Conservation (phyloP, 2,113 vertebrate genomes). For the Speoplatyrhinus poulsoni region DNA sequence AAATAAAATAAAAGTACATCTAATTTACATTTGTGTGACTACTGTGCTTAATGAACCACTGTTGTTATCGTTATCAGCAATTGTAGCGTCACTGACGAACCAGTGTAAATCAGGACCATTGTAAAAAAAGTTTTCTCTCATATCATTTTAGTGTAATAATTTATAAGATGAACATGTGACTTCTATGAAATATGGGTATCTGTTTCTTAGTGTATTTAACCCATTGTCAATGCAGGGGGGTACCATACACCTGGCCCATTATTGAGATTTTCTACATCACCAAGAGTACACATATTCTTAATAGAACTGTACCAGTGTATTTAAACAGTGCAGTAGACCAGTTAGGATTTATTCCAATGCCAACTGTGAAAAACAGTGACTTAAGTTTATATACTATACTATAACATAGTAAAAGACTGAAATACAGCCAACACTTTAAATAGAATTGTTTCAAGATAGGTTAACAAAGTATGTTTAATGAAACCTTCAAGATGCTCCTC, state of each 20-base stretch:
- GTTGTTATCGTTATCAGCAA: constrained; percentile 19
- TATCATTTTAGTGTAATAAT: constrained; percentile 19
- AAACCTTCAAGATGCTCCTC: constrained; percentile 14
- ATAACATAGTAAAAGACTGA: constrained; percentile 20
- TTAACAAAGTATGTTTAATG: background rate
- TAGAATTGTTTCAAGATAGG: constrained; percentile 13
- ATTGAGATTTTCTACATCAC: background rate
- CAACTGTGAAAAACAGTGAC: constrained; percentile 20
- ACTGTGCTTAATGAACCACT: constrained; percentile 74
- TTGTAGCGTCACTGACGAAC: constrained; percentile 35
- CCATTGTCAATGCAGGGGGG: background rate
- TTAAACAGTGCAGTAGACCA: constrained; percentile 10
- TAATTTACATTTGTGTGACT: constrained; percentile 3
- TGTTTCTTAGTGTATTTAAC: background rate
- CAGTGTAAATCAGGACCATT: constrained; percentile 35
- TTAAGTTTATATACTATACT: background rate
- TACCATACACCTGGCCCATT: background rate
- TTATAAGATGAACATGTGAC: constrained; percentile 29
- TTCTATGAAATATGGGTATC: background rate
- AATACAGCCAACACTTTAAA: constrained; percentile 48
- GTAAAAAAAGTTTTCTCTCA: constrained; percentile 18
- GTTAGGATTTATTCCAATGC: background rate
- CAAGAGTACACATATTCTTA: too few species aligned
- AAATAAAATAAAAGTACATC: background rate
- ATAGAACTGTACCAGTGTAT: background rate